phyloP scores from a whole-genome alignment of 2,888 invertebrate genomes.

The Ecliptopera silaceata region DNA sequence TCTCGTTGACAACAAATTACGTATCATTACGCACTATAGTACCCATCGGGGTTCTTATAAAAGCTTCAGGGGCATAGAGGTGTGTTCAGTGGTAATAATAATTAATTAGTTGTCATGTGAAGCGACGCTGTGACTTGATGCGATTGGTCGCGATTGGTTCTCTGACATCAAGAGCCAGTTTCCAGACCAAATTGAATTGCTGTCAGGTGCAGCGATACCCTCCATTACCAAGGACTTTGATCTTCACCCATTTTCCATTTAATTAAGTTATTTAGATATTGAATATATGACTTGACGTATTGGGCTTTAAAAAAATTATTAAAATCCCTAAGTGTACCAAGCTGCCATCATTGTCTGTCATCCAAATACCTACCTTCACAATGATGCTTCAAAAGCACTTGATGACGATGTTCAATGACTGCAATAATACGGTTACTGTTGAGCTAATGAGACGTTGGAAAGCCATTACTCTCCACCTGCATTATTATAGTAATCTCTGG shows the following conservation, averaged over 20 bases:
- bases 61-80: too few species aligned
- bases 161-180: not conserved
- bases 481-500: conserved; percentile 3
- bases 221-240: too few species aligned
- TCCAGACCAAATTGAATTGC: not conserved
- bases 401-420: not conserved
- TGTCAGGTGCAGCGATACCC: not conserved
- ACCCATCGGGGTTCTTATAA: not conserved
- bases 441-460: conserved; percentile 27
- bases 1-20: conserved; percentile 7
- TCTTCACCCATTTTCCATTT: too few species aligned
- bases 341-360: too few species aligned
- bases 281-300: too few species aligned
- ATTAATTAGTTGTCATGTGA: not conserved
- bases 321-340: too few species aligned
- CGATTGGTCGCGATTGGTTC: not conserved
- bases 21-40: not conserved
- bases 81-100: too few species aligned
- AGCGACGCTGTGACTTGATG: not conserved
- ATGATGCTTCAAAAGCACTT: conserved; percentile 10
- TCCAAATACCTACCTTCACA: not conserved
- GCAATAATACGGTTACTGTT: conserved; percentile 7
- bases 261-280: too few species aligned
- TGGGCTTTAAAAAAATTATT: too few species aligned
- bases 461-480: conserved; percentile 10